A percentile compares a stretch with the other conserved stretches of the same genome.
Evolutionary conservation across 2,888 invertebrate genomes (phyloP).

Genomic region (Sepiola atlantica): DNA sequence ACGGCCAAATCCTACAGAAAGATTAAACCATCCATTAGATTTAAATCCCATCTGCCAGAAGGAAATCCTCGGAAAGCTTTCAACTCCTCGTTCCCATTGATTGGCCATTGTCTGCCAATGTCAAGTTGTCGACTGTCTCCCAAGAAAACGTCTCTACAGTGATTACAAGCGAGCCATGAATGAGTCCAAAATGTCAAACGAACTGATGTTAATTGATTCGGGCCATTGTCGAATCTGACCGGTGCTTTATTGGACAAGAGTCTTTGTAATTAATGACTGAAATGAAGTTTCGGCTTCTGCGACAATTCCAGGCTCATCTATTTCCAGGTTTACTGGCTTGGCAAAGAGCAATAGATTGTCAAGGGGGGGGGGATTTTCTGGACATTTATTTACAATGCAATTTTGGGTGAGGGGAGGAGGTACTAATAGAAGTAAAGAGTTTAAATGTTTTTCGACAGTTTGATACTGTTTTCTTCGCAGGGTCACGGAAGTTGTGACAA

Average conservation of each 20-base stretch:
- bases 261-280: not conserved
- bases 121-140: not conserved
- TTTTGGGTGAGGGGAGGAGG: not conserved
- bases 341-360: not conserved
- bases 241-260: not conserved
- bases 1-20: not conserved
- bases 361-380: not conserved
- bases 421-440: not conserved
- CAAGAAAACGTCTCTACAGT: not conserved
- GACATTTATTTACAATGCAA: conserved; percentile 8
- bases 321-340: not conserved
- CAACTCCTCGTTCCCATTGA: not conserved
- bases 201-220: conserved; percentile 32
- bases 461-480: not conserved
- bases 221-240: conserved; percentile 19
- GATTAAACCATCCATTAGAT: not conserved
- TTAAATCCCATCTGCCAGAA: conserved; percentile 19
- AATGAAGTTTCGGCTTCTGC: not conserved
- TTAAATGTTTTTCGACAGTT: not conserved
- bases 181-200: not conserved
- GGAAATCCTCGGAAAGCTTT: not conserved
- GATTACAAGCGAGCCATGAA: not conserved
- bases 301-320: conserved; percentile 19
- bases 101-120: not conserved
- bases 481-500: not conserved